These are phyloP conservation scores for Lycocorax pyrrhopterus DNA, from an alignment of 2,113 vertebrate species.

Conservation along the genomic window DNA sequence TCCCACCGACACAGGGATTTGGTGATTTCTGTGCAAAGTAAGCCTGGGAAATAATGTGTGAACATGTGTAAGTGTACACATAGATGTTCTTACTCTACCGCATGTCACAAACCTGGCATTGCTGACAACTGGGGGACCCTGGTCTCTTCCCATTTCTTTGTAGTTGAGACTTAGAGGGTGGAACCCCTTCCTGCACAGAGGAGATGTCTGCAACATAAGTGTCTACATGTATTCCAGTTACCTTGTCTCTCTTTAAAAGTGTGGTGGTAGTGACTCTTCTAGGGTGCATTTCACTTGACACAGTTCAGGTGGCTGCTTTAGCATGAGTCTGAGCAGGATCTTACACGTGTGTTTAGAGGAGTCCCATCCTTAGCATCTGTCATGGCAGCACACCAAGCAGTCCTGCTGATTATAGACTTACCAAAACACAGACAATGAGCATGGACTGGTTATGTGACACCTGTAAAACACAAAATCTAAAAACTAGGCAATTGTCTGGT, in stretches of 20 bases:
- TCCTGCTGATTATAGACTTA: not conserved
- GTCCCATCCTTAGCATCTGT: not conserved
- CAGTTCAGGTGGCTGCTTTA: not conserved
- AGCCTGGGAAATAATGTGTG: not conserved
- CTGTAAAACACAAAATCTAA: not conserved
- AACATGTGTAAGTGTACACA: not conserved
- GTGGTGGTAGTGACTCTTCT: not conserved
- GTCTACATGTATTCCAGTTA: not conserved
- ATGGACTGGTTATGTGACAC: not conserved
- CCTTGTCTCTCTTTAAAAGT: not conserved
- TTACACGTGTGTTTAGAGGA: not conserved
- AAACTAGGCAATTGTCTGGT: not conserved
- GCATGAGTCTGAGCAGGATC: not conserved
- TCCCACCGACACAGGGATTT: not conserved
- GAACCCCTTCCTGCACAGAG: not conserved
- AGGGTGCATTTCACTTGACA: not conserved
- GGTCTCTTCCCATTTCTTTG: not conserved
- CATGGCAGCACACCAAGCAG: not conserved
- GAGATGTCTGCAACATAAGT: not conserved
- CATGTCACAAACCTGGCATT: not conserved
- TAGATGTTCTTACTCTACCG: not conserved
- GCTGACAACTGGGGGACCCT: not conserved
- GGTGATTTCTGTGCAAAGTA: not conserved
- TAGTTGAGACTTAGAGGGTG: not conserved
- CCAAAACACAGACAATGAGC: not conserved